Conservation (phyloP, 2,113 vertebrate genomes). For the Neogobius melanostomus region DNA sequence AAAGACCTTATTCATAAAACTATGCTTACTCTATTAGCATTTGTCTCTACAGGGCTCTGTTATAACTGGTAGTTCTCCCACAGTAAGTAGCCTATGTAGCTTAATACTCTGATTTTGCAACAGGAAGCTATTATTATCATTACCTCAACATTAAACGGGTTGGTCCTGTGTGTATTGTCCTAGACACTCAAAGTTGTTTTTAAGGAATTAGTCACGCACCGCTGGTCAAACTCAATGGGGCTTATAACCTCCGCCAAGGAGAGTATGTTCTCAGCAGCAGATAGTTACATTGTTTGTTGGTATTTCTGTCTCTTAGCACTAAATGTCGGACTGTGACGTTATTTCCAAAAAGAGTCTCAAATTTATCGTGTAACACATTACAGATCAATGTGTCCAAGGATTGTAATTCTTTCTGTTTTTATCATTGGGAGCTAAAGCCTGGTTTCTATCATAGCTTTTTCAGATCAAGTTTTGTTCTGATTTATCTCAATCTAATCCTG, state of each 20-base stretch:
- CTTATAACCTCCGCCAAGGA: neutral
- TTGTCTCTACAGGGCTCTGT: neutral
- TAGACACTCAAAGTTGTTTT: conserved; percentile 9
- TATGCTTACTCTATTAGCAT: neutral
- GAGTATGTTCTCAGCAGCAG: neutral
- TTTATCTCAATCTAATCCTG: too few species aligned
- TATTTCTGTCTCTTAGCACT: neutral
- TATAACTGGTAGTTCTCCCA: neutral
- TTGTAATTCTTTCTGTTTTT: neutral
- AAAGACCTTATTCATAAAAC: neutral
- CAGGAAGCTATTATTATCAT: neutral
- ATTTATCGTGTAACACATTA: neutral
- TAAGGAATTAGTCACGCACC: neutral
- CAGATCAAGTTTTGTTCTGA: too few species aligned
- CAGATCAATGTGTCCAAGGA: neutral
- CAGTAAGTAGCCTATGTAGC: neutral
- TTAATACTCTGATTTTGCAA: neutral
- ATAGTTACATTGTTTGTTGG: conserved; percentile 8
- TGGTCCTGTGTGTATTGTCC: neutral
- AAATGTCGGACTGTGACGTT: neutral
- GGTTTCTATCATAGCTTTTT: neutral
- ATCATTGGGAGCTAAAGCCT: neutral
- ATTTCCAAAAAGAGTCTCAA: neutral
- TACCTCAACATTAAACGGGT: neutral
- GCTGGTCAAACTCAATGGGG: neutral